phyloP scores from a whole-genome alignment of 2,797 vertebrate genomes.

The Pitangus sulphuratus region DNA sequence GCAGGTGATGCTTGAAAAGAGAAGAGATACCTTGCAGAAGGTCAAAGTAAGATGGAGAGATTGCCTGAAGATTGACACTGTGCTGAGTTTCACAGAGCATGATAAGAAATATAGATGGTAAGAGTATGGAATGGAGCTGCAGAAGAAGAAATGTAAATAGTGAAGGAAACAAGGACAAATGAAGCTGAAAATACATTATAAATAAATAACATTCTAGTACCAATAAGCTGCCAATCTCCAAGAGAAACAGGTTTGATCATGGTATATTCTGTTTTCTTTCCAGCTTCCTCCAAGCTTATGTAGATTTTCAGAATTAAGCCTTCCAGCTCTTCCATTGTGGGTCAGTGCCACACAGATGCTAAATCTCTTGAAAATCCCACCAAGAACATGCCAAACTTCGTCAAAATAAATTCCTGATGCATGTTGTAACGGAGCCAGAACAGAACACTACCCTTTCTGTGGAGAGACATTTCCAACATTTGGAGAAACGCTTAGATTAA shows the following conservation, averaged over 20 bases:
- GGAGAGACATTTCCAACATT: not conserved
- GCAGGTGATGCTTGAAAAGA: not conserved
- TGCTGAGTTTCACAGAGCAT: not conserved
- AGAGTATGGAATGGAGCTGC: accelerated
- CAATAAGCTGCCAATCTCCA: not conserved
- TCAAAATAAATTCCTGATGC: not conserved
- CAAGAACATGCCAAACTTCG: not conserved
- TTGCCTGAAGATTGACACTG: not conserved
- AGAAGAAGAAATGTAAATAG: not conserved
- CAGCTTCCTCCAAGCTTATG: not conserved
- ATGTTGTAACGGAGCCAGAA: not conserved
- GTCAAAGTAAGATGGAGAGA: not conserved
- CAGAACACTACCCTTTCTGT: not conserved
- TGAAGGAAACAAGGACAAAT: not conserved
- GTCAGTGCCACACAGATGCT: not conserved
- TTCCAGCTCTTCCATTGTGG: not conserved
- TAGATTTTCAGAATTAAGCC: not conserved
- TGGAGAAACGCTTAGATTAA: not conserved
- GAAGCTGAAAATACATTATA: not conserved
- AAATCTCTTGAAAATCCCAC: not conserved
- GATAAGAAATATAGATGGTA: not conserved
- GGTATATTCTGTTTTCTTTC: not conserved
- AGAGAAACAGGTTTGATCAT: not conserved
- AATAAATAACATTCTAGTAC: not conserved
- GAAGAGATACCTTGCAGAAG: not conserved